Percentiles rank a stretch among this genome's conserved stretches.
Conservation (phyloP, 1,140 invertebrate genomes). For the Xylocopa sonorina region DNA sequence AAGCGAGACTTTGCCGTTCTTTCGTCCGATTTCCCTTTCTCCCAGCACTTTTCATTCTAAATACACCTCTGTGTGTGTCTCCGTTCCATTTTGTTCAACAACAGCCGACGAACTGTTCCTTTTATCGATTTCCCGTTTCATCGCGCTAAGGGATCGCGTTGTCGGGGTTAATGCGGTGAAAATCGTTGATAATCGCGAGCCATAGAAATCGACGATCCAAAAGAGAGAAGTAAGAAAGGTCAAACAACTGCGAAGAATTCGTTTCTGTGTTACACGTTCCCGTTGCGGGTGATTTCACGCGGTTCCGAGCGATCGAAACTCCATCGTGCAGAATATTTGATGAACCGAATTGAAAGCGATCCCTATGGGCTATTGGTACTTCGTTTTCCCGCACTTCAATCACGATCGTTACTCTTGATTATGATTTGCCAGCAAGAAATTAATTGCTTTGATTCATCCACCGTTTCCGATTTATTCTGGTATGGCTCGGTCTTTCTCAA, state of each 20-base stretch:
- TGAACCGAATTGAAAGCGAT: not conserved
- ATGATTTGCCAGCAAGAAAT: not conserved
- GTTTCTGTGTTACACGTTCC: not conserved
- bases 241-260: not conserved
- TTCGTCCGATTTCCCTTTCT: conserved; percentile 38
- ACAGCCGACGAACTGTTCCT: conserved; percentile 1
- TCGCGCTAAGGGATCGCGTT: not conserved
- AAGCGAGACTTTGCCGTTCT: conserved; percentile 6
- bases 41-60: conserved; percentile 18
- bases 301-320: not conserved
- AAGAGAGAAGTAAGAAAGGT: not conserved
- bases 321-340: not conserved
- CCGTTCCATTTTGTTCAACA: conserved; percentile 27
- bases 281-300: not conserved
- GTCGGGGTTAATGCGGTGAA: not conserved
- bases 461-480: not conserved
- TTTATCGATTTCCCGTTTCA: conserved; percentile 32
- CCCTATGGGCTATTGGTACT: not conserved
- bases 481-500: not conserved
- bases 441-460: conserved; percentile 21
- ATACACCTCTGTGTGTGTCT: conserved; percentile 44
- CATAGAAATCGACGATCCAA: not conserved
- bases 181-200: not conserved
- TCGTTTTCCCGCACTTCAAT: not conserved
- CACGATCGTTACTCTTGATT: not conserved